Evolutionary conservation across 2,113 vertebrate species (phyloP).

Genomic region (Heterotilapia buettikoferi): DNA sequence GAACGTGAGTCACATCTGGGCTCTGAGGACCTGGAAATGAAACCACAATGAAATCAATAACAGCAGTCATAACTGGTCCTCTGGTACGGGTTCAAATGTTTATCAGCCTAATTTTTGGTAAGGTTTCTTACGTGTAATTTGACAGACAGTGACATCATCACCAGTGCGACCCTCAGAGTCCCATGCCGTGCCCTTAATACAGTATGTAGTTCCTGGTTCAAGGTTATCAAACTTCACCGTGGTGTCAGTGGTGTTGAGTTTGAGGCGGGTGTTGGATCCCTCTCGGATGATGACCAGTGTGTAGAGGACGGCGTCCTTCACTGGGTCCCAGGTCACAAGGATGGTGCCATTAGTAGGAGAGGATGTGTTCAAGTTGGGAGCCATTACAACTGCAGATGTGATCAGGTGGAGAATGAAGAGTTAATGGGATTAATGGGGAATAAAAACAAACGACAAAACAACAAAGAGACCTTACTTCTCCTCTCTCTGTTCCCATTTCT

Average conservation of each 20-base stretch:
- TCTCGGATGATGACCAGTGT: slow-evolving; percentile 77
- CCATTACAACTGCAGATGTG: slow-evolving; percentile 73
- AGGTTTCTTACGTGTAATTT: slow-evolving; percentile 84
- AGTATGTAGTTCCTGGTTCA: slow-evolving; percentile 80
- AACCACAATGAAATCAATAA: background rate
- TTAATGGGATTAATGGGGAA: background rate
- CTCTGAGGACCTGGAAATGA: slow-evolving; percentile 59
- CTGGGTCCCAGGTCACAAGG: slow-evolving; percentile 75
- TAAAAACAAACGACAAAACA: background rate
- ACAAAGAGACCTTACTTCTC: background rate
- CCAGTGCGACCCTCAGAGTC: slow-evolving; percentile 77
- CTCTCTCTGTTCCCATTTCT: background rate
- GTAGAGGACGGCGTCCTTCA: slow-evolving; percentile 76
- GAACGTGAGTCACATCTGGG: slow-evolving; percentile 32
- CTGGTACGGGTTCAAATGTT: too few species aligned
- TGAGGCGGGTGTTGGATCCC: slow-evolving; percentile 72
- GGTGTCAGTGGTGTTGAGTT: slow-evolving; percentile 78
- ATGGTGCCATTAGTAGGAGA: slow-evolving; percentile 75
- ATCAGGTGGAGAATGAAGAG: background rate
- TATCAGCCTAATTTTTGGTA: background rate
- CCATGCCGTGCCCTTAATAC: slow-evolving; percentile 82
- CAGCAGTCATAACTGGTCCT: background rate
- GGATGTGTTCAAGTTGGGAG: slow-evolving; percentile 70
- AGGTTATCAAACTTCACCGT: slow-evolving; percentile 72
- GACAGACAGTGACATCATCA: slow-evolving; percentile 78